Conservation (phyloP, 2,888 invertebrate species). For the Netelia melanura region DNA sequence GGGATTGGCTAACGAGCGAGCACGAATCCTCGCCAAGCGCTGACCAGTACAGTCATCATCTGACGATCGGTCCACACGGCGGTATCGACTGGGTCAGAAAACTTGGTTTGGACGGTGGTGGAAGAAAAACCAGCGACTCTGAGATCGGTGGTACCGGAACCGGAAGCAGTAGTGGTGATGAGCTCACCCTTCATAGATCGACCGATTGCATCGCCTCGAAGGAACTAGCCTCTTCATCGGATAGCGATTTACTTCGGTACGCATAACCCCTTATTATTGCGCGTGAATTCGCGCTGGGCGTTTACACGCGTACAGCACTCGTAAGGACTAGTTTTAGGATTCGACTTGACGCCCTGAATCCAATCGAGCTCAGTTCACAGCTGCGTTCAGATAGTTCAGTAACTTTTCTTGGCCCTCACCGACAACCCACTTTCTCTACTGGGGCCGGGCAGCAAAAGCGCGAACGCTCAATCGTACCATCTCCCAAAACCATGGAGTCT, state of each 20-base stretch:
- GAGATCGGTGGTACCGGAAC: conserved; percentile 80
- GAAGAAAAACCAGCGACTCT: conserved; percentile 84
- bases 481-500: no score
- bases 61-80: conserved; percentile 88
- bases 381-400: no score
- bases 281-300: no score
- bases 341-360: no score
- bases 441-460: no score
- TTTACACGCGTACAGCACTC: no score
- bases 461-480: no score
- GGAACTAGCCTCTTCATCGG: conserved; percentile 87
- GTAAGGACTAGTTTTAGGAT: no score
- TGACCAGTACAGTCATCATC: conserved; percentile 85
- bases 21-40: conserved; percentile 79
- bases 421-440: no score
- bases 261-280: neutral
- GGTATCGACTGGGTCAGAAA: conserved; percentile 90
- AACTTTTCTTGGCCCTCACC: no score
- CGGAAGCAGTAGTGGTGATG: conserved; percentile 85
- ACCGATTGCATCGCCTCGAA: conserved; percentile 92
- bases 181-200: conserved; percentile 90
- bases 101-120: conserved; percentile 85
- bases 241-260: conserved; percentile 86
- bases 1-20: conserved; percentile 80
- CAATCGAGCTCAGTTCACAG: no score